Evolutionary conservation across 2,888 invertebrate species (phyloP), one percentile per base, ranked within the genome.

Genomic region (Leucania comma): DNA sequence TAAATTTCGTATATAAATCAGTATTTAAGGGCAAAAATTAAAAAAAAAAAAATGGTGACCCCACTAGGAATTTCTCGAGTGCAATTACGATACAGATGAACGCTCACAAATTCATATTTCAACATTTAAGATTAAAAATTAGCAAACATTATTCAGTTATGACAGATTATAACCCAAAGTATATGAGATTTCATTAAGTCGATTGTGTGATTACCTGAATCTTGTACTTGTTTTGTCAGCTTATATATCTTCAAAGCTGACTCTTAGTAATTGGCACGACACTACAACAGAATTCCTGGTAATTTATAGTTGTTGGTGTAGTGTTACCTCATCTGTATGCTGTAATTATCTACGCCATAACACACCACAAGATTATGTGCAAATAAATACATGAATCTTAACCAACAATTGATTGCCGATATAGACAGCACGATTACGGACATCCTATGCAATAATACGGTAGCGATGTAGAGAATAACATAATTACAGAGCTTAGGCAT

Each of bases 291-390:
- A 38, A 50, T 42, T 66, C 10, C 48, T 20, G 26, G 29, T 66
- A 63, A 81, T 59, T 63, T 35, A 72, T 56, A 57, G 58, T 72
- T 56, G 32, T 58, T 38, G 35, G 22, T 8, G 20, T 48, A 51
- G 62, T 58, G 35, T 78, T 73, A 67, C 79, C 51, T 73, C 66
- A 73, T 82, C 38, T 64, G 63, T 82, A 68, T 73, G 74, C 66
- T 46, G 53, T 82, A 68, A 80, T 80, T 80, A 73, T 78, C 62
- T 78, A 63, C 58, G 61, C 32, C 38, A 48, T 58, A 69, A 20
- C 54, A 26, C 59, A 76, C 35, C 22, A n/a, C 50, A 54, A 76
- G 59, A 72, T 70, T 65, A 53, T 68, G 65, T 65, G 60, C 58
- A 57, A 61, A 77, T 72, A 72, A 59, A 67, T 60, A 65, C 57